Base-by-base conservation (phyloP, 2,113 vertebrate species). In the Chionomys nivalis region DNA sequence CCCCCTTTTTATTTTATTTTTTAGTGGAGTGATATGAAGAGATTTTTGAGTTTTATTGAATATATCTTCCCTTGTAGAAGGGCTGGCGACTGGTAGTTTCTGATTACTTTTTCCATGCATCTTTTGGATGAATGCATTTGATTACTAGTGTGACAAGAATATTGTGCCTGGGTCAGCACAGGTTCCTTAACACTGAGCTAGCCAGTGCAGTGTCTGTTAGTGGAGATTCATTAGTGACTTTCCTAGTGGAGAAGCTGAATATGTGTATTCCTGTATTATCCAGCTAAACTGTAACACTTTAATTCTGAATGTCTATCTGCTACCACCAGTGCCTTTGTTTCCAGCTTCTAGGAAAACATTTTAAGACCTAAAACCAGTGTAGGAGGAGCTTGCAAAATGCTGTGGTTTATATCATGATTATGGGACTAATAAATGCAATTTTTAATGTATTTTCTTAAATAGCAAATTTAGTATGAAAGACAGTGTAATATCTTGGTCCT, bases 371-470 rank as follows among this genome's bases (percentile, higher is more conserved):
- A 87, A 72, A 52, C 47, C 86, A 70, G 2, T 78, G 31, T 42
- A 52, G 65, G 19, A 96, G 19, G 28, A 83, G 21, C 52, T 52
- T 92, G 63, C 65, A 68, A 78, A 90, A 68, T 88, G 72, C 23
- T 96, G 83, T 91, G 52, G 39, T 93, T 73, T 72, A 24, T 79
- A 44, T 86, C 63, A 55, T 87, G 72, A 52, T 68, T 52, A 63
- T 68, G 52, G 81, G 42, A 11, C 39, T 77, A 78, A 61, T 91
- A 76, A 76, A 55, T 91, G 44, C 14, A 68, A 39, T 89, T 88
- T 92, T 96, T 77, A 88, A 42, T 87, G 14, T 93, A 23, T 95
- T 90, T 90, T 49, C 58, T 92, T 89, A 96, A 94, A 68, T 92
- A 63, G 31, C 6, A 93, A 49, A 88, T 79, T 91, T 83, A 72